Evolutionary conservation across 2,888 invertebrate genomes (phyloP).

Genomic region (Ennomos erosarius): DNA sequence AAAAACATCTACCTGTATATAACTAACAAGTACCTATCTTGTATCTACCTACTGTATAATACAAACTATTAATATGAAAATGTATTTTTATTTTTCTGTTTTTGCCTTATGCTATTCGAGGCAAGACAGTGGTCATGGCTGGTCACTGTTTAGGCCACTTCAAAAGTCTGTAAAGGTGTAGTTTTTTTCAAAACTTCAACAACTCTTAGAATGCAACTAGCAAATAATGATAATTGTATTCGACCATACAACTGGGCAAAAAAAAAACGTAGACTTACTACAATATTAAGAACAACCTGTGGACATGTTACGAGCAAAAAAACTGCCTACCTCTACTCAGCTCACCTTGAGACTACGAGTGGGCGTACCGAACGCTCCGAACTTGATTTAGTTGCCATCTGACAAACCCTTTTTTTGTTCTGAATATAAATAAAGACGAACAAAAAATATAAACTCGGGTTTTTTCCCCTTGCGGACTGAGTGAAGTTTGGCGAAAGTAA

Average conservation of each 20-base stretch:
- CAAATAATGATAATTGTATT: slow-evolving; percentile 4
- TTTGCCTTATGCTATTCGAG: too few species aligned
- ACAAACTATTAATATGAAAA: too few species aligned
- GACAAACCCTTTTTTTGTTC: slow-evolving; percentile 83
- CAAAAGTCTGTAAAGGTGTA: too few species aligned
- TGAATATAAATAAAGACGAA: slow-evolving; percentile 79
- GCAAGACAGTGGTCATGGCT: too few species aligned
- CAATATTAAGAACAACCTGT: slow-evolving; percentile 36
- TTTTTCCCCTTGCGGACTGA: slow-evolving; percentile 64
- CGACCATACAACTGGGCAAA: slow-evolving; percentile 5
- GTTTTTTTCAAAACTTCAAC: too few species aligned
- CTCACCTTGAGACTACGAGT: slow-evolving; percentile 76
- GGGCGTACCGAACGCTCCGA: slow-evolving; percentile 77
- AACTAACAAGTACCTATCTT: too few species aligned
- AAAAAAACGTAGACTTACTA: slow-evolving; percentile 12
- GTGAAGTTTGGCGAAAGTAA: slow-evolving; percentile 75
- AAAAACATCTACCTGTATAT: slow-evolving; percentile 6
- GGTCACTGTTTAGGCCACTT: too few species aligned
- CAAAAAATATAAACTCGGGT: slow-evolving; percentile 71
- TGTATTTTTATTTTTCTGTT: too few species aligned
- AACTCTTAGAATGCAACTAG: too few species aligned
- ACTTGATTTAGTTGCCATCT: slow-evolving; percentile 81
- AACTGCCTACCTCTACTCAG: slow-evolving; percentile 67
- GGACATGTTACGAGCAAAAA: slow-evolving; percentile 57
- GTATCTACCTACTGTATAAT: too few species aligned